Base-by-base conservation (phyloP, 2,113 vertebrate genomes). In the Hypocryptadius cinnamomeus region DNA sequence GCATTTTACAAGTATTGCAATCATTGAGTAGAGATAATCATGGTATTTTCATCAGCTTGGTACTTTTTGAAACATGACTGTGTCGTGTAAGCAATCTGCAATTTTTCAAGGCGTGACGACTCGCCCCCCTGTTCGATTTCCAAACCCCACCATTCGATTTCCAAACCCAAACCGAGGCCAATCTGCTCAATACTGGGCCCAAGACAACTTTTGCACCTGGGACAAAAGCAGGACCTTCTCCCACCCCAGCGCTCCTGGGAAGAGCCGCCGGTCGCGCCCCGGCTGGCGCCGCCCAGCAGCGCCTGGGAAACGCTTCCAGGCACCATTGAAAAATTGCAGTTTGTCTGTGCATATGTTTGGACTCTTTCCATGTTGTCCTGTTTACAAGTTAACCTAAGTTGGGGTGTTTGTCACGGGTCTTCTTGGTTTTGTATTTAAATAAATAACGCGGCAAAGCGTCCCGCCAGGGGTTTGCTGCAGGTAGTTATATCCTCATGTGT, bases 371-470 rank as follows among this genome's bases (percentile, higher is more conserved):
- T 98, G 98, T 98, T 99, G 98, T 98, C 98, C 97, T 98, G 98
- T 99, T 99, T 99, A 99, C 98, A 98, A 98, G 97, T 98, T 98
- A 97, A 98, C 97, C 97, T 98, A 97, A 98, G 98, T 98, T 98
- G 98, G 98, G 98, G 98, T 98, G 98, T 98, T 98, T 97, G 98
- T 98, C 98, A 98, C 96, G 97, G 98, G 98, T 98, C 98, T 98
- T 98, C 96, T 97, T 97, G 97, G 98, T 98, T 98, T 98, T 98
- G 98, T 98, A 98, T 98, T 98, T 98, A 98, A 98, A 98, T 98
- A 97, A 97, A 97, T 97, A 98, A 97, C 97, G 98, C 97, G 94
- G 96, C 85, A 95, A 95, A 94, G 97, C 94, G 96, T 94, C 97
- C 96, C 17, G 44, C 51, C 73, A 92, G 97, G 93, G 97, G 87